Percentiles rank a stretch among this genome's conserved stretches.
phyloP scores from a whole-genome alignment of 2,797 vertebrate genomes.

The Phrynocephalus guinanensis region DNA sequence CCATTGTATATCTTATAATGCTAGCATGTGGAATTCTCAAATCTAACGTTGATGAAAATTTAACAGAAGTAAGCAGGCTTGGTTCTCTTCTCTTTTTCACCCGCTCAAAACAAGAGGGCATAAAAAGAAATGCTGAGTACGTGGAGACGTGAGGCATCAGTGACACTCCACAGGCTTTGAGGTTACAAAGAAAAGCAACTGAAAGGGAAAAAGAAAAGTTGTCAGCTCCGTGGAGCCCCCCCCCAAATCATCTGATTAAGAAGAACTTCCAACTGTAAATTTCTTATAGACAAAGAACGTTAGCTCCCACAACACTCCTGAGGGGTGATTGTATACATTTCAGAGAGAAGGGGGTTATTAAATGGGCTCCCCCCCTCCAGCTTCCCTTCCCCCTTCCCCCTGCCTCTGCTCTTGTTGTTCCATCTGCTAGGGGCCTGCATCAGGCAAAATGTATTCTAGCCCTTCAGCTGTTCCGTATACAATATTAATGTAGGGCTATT shows the following conservation, averaged over 20 bases:
- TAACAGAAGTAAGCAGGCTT: neutral
- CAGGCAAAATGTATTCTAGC: slow-evolving; percentile 78
- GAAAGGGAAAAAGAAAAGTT: neutral
- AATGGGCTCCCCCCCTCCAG: slow-evolving; percentile 64
- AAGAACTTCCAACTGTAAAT: slow-evolving; percentile 58
- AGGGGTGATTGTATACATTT: slow-evolving; percentile 71
- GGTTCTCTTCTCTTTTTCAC: neutral
- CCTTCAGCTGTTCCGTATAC: slow-evolving; percentile 95
- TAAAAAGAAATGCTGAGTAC: neutral
- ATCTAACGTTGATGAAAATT: neutral
- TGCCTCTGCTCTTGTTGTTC: slow-evolving; percentile 85
- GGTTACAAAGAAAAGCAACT: neutral
- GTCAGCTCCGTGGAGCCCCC: neutral
- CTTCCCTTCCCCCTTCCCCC: neutral
- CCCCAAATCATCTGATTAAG: neutral
- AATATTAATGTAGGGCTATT: slow-evolving; percentile 93
- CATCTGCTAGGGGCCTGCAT: slow-evolving; percentile 93
- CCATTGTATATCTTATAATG: slow-evolving; percentile 16
- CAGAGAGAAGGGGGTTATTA: slow-evolving; percentile 53
- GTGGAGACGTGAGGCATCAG: no score
- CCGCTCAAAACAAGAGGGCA: no score
- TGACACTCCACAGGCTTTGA: neutral
- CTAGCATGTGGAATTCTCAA: neutral
- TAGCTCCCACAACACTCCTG: slow-evolving; percentile 69
- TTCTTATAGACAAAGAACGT: slow-evolving; percentile 83